phyloP scores from a whole-genome alignment of 1,140 invertebrate genomes.

The Camponotus pennsylvanicus region DNA sequence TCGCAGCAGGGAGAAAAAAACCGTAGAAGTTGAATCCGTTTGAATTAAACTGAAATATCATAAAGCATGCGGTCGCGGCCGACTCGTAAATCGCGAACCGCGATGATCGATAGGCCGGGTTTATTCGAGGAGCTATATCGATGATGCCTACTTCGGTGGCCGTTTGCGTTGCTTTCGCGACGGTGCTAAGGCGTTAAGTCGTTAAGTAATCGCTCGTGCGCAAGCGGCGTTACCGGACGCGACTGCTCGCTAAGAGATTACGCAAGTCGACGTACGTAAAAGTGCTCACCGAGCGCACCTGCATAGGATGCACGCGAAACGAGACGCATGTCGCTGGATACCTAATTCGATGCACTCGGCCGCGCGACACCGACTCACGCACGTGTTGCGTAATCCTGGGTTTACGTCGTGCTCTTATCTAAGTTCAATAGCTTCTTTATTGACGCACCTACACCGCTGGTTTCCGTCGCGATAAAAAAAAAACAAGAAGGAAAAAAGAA shows the following conservation, averaged over 20 bases:
- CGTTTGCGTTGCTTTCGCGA: slow-evolving; percentile 48
- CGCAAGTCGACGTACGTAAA: slow-evolving; percentile 54
- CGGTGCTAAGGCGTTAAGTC: slow-evolving; percentile 66
- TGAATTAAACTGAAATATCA: not conserved
- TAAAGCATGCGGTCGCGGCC: not conserved
- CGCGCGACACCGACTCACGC: slow-evolving; percentile 43
- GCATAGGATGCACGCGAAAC: slow-evolving; percentile 39
- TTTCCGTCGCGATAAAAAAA: slow-evolving; percentile 28
- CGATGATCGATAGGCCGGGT: slow-evolving; percentile 45
- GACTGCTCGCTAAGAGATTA: slow-evolving; percentile 50
- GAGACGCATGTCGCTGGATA: slow-evolving; percentile 41
- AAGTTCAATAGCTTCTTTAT: slow-evolving; percentile 76
- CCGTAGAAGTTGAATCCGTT: not conserved
- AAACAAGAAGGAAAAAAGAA: not conserved
- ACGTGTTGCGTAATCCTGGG: slow-evolving; percentile 48
- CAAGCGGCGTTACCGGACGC: slow-evolving; percentile 36
- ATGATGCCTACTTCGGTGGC: slow-evolving; percentile 19
- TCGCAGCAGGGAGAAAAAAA: not conserved
- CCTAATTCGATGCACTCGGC: slow-evolving; percentile 59
- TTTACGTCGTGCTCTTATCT: slow-evolving; percentile 66
- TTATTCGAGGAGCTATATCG: slow-evolving; percentile 12
- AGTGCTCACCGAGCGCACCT: slow-evolving; percentile 40
- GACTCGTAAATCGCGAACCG: slow-evolving; percentile 12
- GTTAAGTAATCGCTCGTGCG: slow-evolving; percentile 60
- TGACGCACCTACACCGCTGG: slow-evolving; percentile 45